Evolutionary conservation across 1,140 invertebrate species (phyloP), one percentile per base, ranked within the genome.

Genomic region (Patella vulgata): DNA sequence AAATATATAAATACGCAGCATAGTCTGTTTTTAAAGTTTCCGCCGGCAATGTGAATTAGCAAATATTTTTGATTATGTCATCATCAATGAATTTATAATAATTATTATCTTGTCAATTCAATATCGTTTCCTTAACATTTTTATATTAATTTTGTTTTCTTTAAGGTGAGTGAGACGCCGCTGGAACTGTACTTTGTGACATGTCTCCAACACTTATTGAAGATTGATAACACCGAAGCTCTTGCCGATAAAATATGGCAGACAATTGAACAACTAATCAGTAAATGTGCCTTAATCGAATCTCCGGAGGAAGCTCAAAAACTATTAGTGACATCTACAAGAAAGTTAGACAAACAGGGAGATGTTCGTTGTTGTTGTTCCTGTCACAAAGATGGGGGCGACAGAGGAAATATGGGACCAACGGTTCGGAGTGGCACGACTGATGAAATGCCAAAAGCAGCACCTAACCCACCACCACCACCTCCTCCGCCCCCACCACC

Each of bases 161-260:
- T 67, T 14, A 79, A 95, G 93, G 92, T 97, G 50, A 89, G 91
- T 27, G 94, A 95, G 75, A 96, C 93, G 25, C 94, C 95, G 6
- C 93, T 95, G 85, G 95, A 97, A 84, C 90, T 93, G 42, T 92
- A 92, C 3, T 98, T 97, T 80, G 85, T 97, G 21, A 93, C 90
- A 74, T 91, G 96, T 47, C 87, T 98, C 4, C 95, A 97, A 80
- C 94, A 97, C 82, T 84, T 98, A 57, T 85, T 97, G 46, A 88
- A 94, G 54, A 91, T 97, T 63, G 95, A 97, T 79, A 89, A 95
- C 80, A 89, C 95, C 81, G 90, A 96, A n/a, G 39, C 52, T 5
- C 57, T 74, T 12, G 63, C 70, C 30, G 70, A 78, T 23, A 59
- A 75, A 21, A 68, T 78, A 46, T 83, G 82, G 81, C 61, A 77